Base-by-base conservation (phyloP, 2,797 vertebrate species). In the Rhynchonycteris naso region DNA sequence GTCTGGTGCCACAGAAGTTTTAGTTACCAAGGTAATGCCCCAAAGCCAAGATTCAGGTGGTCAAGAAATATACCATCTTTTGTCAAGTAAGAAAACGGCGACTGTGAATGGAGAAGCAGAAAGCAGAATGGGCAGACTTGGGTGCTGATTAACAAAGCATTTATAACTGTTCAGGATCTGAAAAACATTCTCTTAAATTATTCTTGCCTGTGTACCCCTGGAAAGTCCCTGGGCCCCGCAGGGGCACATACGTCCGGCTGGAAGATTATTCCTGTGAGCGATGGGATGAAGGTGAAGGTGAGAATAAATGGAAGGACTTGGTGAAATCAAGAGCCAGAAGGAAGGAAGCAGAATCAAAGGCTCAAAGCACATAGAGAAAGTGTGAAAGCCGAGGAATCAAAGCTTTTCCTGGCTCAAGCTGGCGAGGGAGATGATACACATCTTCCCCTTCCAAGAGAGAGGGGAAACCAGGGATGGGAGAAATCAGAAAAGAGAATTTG, bases 121-220 rank as follows among this genome's bases (percentile, higher is more conserved):
- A 63, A 50, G 2, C 65, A 56, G 33, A 35, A 10, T 0, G 0
- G 0, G 15, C 1, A 24, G 6, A 2, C 14, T 43, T 2, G 15
- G 24, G 19, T 38, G 26, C 43, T 21, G 4, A 22, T 47, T 59
- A 84, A 50, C 26, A 22, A 54, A 95, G 15, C 13, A 47, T 84
- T 26, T 24, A 15, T 30, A 35, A 24, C 43, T 1, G 0, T 12
- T 35, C 33, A 90, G 13, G 12, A 15, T 61, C 18, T 83, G 43
- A 54, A 72, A 74, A 68, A 22, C 2, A 74, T 79, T 82, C 12
- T 47, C 78, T 78, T n/a, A 50, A 52, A 10, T 58, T 30, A 54
- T 61, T 76, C 24, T 69, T 26, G 33, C 3, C 5, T 50, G 8
- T 59, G 15, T 52, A 0, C 13, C 19, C 30, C 33, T 26, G 3